phyloP scores from a whole-genome alignment of 2,113 vertebrate species.

The Murina feae region DNA sequence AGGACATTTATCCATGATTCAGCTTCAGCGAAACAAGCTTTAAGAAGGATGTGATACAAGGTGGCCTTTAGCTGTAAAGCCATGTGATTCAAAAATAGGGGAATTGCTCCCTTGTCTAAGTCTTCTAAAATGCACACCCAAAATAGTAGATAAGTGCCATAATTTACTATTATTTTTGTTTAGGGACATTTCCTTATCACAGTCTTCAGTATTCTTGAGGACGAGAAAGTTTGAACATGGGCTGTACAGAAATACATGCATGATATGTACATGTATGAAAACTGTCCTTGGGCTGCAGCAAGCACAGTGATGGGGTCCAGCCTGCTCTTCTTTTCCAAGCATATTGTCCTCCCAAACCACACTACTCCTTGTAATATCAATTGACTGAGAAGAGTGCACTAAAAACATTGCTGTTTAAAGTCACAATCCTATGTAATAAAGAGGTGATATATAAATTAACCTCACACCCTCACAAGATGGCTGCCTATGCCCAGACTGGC shows the following conservation, averaged over 20 bases:
- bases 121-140: not conserved
- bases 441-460: too few relatives aligned
- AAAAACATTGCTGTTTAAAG: accelerated
- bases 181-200: not conserved
- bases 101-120: not conserved
- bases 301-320: not conserved
- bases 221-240: not conserved
- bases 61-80: not conserved
- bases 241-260: not conserved
- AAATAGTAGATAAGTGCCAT: not conserved
- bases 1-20: not conserved
- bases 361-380: not conserved
- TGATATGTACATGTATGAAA: not conserved
- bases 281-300: accelerated
- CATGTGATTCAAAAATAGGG: not conserved
- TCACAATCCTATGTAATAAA: too few relatives aligned
- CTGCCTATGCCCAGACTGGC: too few relatives aligned
- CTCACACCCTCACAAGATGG: too few relatives aligned
- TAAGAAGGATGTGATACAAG: not conserved
- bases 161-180: not conserved
- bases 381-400: not conserved
- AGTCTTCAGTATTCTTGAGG: not conserved
- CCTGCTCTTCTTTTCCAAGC: too few relatives aligned
- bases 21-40: not conserved
- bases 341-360: accelerated